Percentiles rank a stretch among this genome's conserved stretches.
phyloP scores from a whole-genome alignment of 2,113 vertebrate genomes.

The Lampris megalopsis region DNA sequence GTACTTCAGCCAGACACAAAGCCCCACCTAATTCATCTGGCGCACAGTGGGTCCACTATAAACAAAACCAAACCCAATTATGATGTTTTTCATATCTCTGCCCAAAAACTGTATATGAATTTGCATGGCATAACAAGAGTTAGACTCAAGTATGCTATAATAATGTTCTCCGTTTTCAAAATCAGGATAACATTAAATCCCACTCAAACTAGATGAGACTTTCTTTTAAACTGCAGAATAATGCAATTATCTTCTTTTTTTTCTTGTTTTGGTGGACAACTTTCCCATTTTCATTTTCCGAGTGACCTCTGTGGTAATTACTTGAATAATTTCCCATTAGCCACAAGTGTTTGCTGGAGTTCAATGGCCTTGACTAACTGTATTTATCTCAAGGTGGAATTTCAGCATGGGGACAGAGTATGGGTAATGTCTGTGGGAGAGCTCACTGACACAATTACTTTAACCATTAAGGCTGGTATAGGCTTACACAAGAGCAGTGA shows the following conservation, averaged over 20 bases:
- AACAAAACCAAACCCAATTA: not conserved
- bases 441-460: slow-evolving; percentile 69
- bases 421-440: slow-evolving; percentile 60
- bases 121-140: not conserved
- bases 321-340: slow-evolving; percentile 67
- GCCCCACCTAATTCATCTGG: slow-evolving; percentile 34
- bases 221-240: slow-evolving; percentile 26
- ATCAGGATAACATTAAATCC: not conserved
- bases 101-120: not conserved
- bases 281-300: slow-evolving; percentile 48
- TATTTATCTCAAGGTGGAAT: slow-evolving; percentile 63
- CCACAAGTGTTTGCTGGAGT: slow-evolving; percentile 70
- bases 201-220: slow-evolving; percentile 10
- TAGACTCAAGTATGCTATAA: slow-evolving; percentile 21
- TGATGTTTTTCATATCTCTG: not conserved
- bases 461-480: slow-evolving; percentile 69
- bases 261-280: slow-evolving; percentile 12
- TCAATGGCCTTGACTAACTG: slow-evolving; percentile 61
- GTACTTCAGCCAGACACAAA: slow-evolving; percentile 21
- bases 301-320: slow-evolving; percentile 60
- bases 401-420: slow-evolving; percentile 58
- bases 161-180: not conserved
- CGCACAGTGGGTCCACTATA: slow-evolving; percentile 24
- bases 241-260: slow-evolving; percentile 38
- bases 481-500: slow-evolving; percentile 65